Evolutionary conservation across 2,888 invertebrate species (phyloP).

Genomic region (Coelopa pilipes): DNA sequence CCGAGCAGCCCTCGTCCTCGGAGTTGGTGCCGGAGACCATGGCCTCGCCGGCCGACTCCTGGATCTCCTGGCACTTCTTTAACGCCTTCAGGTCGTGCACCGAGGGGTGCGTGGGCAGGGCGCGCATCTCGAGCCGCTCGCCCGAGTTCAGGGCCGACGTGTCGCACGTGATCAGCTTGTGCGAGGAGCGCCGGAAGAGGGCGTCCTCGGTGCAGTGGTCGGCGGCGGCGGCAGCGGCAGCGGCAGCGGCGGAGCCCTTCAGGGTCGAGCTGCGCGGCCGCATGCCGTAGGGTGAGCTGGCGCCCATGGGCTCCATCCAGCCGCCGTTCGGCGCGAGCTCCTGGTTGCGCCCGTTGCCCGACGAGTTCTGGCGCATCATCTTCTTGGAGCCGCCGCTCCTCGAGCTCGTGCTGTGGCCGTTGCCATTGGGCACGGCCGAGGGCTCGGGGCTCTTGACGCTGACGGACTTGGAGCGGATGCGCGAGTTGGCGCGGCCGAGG

Average conservation of each 20-base stretch:
- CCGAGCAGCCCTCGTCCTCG: constrained; percentile 71
- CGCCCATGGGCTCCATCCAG: constrained; percentile 50
- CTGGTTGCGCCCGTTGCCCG: constrained; percentile 43
- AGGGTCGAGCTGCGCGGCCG: constrained; percentile 55
- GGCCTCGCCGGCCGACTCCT: constrained; percentile 75
- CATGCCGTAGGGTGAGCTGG: constrained; percentile 52
- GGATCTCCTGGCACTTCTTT: constrained; percentile 68
- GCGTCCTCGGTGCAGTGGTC: constrained; percentile 19
- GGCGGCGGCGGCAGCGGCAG: background rate
- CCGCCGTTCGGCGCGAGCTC: constrained; percentile 23
- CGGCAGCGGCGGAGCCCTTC: too few relatives aligned
- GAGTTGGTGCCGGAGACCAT: constrained; percentile 75
- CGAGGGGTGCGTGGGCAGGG: constrained; percentile 58
- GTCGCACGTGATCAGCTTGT: constrained; percentile 62
- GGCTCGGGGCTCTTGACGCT: constrained; percentile 58
- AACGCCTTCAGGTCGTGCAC: constrained; percentile 59
- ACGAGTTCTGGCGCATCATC: constrained; percentile 49
- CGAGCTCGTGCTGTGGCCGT: constrained; percentile 32
- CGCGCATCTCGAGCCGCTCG: constrained; percentile 55
- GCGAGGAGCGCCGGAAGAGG: constrained; percentile 36
- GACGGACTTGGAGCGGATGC: constrained; percentile 67
- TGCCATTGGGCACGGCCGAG: background rate
- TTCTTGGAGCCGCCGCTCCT: constrained; percentile 37
- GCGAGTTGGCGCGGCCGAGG: constrained; percentile 60
- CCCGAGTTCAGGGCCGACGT: constrained; percentile 57